Base-by-base conservation (phyloP, 2,888 invertebrate genomes). In the Cerceris rybyensis region DNA sequence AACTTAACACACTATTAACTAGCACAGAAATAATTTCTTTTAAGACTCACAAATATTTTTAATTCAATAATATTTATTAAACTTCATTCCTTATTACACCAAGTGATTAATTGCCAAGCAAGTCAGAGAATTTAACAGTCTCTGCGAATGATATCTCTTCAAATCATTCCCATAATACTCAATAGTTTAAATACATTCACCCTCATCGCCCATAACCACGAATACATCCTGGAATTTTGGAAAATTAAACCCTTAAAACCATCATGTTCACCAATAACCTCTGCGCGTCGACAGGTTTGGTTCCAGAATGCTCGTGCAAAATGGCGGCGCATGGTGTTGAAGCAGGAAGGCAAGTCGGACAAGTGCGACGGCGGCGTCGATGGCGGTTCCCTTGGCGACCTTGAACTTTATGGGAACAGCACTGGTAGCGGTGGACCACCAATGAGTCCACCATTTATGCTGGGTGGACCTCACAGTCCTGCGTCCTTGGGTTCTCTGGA, bases 271-370 rank as follows among this genome's bases (percentile, higher is more conserved):
- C 7, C 52, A n/a, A n/a, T n/a, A n/a, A 13, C n/a, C 52, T 7
- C 52, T 52, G 1, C 7, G 93, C 94, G 93, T 93, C 93, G 94
- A 54, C 95, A 98, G 98, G 98, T 98, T 71, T 98, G 98, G 98
- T 98, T 98, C 93, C 98, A 98, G 93, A 98, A 98, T 92, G 98
- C 98, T 42, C 94, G 98, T 52, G 98, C 98, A 85, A 98, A 98
- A 94, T 98, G 97, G 96, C 95, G 98, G 88, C 95, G 98, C 84
- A 96, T 97, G 95, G 96, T 97, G 93, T 94, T 96, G 87, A 96
- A 96, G 90, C 96, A 96, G 90, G 96, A 96, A 91, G 96, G 95
- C 92, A 96, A 96, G 89, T 94, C 95, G 83, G 96, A 96, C 89
- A 96, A 96, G 89, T 95, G 95, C 90, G 95, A 95, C 16, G 93